Evolutionary conservation across 1,140 invertebrate genomes (phyloP).

Genomic region (Platorchestia sp.): DNA sequence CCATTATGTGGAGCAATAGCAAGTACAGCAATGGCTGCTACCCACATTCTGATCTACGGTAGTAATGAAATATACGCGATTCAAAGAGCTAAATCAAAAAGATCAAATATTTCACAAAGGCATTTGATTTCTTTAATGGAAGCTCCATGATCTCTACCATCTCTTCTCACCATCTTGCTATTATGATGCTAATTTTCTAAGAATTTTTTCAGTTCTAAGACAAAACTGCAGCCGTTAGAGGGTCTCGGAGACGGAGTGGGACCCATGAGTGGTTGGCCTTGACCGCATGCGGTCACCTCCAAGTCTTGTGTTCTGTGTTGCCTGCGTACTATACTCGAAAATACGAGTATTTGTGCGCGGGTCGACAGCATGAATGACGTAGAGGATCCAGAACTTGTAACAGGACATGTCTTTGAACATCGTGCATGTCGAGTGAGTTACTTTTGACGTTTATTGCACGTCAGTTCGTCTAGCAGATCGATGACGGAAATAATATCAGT

Average conservation of each 20-base stretch:
- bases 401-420: not conserved
- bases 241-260: not conserved
- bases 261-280: not conserved
- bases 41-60: not conserved
- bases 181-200: not conserved
- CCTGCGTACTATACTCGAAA: not conserved
- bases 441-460: not conserved
- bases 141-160: not conserved
- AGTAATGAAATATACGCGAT: not conserved
- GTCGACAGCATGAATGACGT: not conserved
- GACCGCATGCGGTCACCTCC: not conserved
- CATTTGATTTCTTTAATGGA: not conserved
- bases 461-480: not conserved
- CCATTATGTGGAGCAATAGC: not conserved
- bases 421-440: not conserved
- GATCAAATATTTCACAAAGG: not conserved
- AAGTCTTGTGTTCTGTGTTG: not conserved
- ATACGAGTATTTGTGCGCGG: not conserved
- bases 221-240: not conserved
- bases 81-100: not conserved
- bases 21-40: not conserved
- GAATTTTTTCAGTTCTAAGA: not conserved
- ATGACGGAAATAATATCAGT: not conserved
- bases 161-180: not conserved
- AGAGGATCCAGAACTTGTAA: too few relatives aligned